Percentiles rank a stretch among this genome's conserved stretches.
phyloP scores from a whole-genome alignment of 2,888 invertebrate species.

The Pristionchus mayeri region DNA sequence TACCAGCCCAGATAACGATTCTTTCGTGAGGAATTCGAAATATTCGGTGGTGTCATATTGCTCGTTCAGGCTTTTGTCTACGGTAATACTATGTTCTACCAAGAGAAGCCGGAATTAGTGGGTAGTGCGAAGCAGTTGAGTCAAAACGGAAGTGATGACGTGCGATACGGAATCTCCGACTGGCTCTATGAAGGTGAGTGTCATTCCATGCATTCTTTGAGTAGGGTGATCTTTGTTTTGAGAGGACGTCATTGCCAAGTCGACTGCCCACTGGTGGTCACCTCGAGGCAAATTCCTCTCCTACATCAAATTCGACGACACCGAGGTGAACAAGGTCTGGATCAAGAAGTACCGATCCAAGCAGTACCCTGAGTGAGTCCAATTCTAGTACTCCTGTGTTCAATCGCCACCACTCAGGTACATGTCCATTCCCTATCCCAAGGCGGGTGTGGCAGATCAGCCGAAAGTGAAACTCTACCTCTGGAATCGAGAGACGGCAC shows the following conservation, averaged over 20 bases:
- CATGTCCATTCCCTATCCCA: conserved; percentile 66
- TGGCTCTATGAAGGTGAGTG: conserved; percentile 63
- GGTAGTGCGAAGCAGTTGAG: conserved; percentile 58
- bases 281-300: conserved; percentile 62
- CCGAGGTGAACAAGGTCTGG: conserved; percentile 62
- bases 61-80: conserved; percentile 53
- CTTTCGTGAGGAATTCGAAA: conserved; percentile 54
- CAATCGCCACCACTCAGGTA: conserved; percentile 55
- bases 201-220: too few species aligned
- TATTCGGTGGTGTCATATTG: background rate
- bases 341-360: conserved; percentile 59
- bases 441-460: conserved; percentile 65
- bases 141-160: conserved; percentile 55
- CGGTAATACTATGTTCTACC: conserved; percentile 63
- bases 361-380: conserved; percentile 62
- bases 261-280: conserved; percentile 69
- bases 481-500: conserved; percentile 66
- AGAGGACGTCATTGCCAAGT: conserved; percentile 64
- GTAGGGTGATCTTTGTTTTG: background rate
- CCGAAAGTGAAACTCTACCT: conserved; percentile 64
- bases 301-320: conserved; percentile 66
- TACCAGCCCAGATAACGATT: conserved; percentile 54
- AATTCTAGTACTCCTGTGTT: background rate
- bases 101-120: conserved; percentile 60
- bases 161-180: conserved; percentile 61